phyloP scores from a whole-genome alignment of 2,888 invertebrate genomes.

The Gryllus longicercus region DNA sequence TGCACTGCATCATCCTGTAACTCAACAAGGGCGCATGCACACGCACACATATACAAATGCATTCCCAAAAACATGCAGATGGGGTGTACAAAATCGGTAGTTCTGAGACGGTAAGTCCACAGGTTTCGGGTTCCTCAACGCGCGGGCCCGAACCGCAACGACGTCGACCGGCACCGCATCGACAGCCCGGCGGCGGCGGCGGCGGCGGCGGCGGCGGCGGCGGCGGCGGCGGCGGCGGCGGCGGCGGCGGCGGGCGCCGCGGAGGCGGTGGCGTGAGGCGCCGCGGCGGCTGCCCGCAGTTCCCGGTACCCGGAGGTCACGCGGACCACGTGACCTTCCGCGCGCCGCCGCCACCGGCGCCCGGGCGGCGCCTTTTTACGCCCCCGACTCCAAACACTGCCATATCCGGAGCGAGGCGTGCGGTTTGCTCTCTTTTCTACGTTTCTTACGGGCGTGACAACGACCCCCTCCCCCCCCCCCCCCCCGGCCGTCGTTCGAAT shows the following conservation, averaged over 20 bases:
- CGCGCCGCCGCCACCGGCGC: background rate
- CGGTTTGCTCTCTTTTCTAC: background rate
- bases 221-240: background rate
- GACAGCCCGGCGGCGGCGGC: background rate
- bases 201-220: background rate
- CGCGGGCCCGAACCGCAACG: too few relatives aligned
- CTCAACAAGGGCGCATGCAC: too few relatives aligned
- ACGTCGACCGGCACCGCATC: background rate
- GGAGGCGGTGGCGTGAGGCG: slow-evolving; percentile 3
- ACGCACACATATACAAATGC: too few relatives aligned
- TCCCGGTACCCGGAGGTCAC: slow-evolving; percentile 4
- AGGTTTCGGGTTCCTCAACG: too few relatives aligned
- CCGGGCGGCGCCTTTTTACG: background rate
- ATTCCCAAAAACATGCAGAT: too few relatives aligned
- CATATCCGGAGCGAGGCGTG: background rate
- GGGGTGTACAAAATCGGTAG: too few relatives aligned
- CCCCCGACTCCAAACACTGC: background rate
- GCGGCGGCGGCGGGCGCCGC: background rate
- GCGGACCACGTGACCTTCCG: background rate
- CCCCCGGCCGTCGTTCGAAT: too few relatives aligned
- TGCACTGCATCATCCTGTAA: too few relatives aligned
- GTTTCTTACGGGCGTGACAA: too few relatives aligned
- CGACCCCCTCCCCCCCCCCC: too few relatives aligned
- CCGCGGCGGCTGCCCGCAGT: slow-evolving; percentile 17
- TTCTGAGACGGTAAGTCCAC: too few relatives aligned